These are phyloP conservation scores for Cheumatopsyche charites DNA, from an alignment of 1,140 invertebrate species.

Conservation along the genomic window DNA sequence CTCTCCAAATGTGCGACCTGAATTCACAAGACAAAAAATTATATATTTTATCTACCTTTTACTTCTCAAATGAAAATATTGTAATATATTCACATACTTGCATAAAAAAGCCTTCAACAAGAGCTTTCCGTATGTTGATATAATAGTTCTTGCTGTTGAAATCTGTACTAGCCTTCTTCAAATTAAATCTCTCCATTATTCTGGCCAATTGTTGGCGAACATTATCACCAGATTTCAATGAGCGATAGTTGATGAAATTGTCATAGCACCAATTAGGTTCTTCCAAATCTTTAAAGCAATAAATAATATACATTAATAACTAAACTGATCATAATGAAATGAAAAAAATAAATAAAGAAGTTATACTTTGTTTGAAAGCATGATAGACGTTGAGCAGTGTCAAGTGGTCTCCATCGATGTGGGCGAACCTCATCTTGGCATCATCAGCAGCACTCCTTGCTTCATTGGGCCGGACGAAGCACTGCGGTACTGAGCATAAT, in stretches of 20 bases:
- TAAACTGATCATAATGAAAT: not conserved
- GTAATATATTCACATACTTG: conserved; percentile 74
- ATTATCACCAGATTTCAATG: conserved; percentile 85
- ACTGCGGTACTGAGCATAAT: conserved; percentile 92
- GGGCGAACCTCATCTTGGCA: conserved; percentile 98
- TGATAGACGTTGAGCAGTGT: conserved; percentile 99
- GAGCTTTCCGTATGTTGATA: conserved; percentile 96
- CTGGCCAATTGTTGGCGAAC: conserved; percentile 70
- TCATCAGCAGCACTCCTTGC: conserved; percentile 99
- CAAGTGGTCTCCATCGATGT: conserved; percentile 99
- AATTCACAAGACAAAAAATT: conserved; percentile 33
- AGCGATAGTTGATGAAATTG: conserved; percentile 98
- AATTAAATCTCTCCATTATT: conserved; percentile 83
- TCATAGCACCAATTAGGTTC: conserved; percentile 99
- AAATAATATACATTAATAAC: not conserved
- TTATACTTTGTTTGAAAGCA: conserved; percentile 98
- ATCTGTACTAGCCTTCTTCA: conserved; percentile 95
- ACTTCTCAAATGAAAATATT: too few species aligned
- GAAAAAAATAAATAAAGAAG: conserved; percentile 87
- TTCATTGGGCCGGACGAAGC: conserved; percentile 98
- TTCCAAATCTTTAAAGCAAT: conserved; percentile 67
- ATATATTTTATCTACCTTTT: too few species aligned
- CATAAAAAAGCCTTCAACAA: conserved; percentile 99
- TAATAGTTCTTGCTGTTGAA: conserved; percentile 99
- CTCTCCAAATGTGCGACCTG: conserved; percentile 94